Base-by-base conservation (phyloP, 2,888 invertebrate species). In the Caenorhabditis uteleia region DNA sequence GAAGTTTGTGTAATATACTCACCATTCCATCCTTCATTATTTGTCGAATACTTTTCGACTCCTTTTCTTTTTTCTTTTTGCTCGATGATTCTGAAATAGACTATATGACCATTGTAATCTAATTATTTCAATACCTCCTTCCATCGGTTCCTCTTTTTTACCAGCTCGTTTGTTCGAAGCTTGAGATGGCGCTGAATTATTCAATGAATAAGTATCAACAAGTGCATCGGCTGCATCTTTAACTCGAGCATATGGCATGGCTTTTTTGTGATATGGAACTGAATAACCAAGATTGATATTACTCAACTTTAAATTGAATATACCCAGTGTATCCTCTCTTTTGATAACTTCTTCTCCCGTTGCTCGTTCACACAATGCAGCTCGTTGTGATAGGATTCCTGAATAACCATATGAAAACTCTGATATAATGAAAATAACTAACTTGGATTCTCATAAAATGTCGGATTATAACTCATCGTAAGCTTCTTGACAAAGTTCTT, bases 401-500 rank as follows among this genome's bases (percentile, higher is more conserved):
- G 26, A 26, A 43, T 5, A 36, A 14, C 7, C 8, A 8, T 34
- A n/a, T 20, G 10, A 20, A 38, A 38, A 20, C 20, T 12, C 12
- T 38, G 12, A 20, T 6, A 38, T 5, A 6, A 10, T 38, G 16
- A 10, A 38, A 38, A 5, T 3, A 10, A 6, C 21, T 38, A 7
- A 45, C 45, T 46, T 20, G 65, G 65, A 42, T 65, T 65, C 25
- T 65, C 59, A 39, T 65, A 65, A 51, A 65, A 65, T 21, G 47
- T 50, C 34, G 65, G 65, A 47, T 55, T 55, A 38, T 65, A 65
- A 21, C 48, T 48, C 65, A 65, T 65, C 18, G 59, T 59, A 12
- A 65, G 26, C 10, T 43, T 33, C 21, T 59, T 59, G 27, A 65
- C 54, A 23, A 65, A 65, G 18, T 40, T 23, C 25, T 51, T 51